phyloP scores from a whole-genome alignment of 92 coral and sea anemone genomes.

The Epizoanthus fatuus region DNA sequence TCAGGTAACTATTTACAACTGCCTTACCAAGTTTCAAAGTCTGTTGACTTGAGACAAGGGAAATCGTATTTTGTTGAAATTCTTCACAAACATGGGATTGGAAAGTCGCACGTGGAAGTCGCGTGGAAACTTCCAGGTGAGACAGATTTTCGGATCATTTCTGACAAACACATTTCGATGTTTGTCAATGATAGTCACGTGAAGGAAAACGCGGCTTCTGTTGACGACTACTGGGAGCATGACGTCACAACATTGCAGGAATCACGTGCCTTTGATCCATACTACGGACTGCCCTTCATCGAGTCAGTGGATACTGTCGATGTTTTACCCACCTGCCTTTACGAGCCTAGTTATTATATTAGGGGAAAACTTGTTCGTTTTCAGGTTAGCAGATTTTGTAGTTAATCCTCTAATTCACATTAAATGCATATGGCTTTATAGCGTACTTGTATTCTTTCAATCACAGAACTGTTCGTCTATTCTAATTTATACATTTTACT shows the following conservation, averaged over 20 bases:
- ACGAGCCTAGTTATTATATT: conserved; percentile 91
- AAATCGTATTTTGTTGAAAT: conserved; percentile 77
- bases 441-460: too few relatives aligned
- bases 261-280: conserved; percentile 31
- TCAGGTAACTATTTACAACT: conserved; percentile 56
- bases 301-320: conserved; percentile 40
- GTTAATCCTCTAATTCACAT: neutral
- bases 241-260: conserved; percentile 35
- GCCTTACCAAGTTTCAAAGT: conserved; percentile 74
- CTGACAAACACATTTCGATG: conserved; percentile 62
- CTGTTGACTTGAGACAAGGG: conserved; percentile 52
- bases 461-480: too few relatives aligned
- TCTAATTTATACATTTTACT: too few relatives aligned
- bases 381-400: conserved; percentile 65
- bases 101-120: conserved; percentile 74
- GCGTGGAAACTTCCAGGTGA: conserved; percentile 80
- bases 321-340: conserved; percentile 74
- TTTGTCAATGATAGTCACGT: conserved; percentile 72
- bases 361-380: conserved; percentile 75
- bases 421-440: neutral
- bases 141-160: conserved; percentile 62
- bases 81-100: conserved; percentile 78
- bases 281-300: conserved; percentile 53
- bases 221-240: conserved; percentile 56
- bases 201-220: conserved; percentile 53